Percentiles rank a stretch among this genome's conserved stretches.
Evolutionary conservation across 2,888 invertebrate genomes (phyloP).

Genomic region (Leucania comma): DNA sequence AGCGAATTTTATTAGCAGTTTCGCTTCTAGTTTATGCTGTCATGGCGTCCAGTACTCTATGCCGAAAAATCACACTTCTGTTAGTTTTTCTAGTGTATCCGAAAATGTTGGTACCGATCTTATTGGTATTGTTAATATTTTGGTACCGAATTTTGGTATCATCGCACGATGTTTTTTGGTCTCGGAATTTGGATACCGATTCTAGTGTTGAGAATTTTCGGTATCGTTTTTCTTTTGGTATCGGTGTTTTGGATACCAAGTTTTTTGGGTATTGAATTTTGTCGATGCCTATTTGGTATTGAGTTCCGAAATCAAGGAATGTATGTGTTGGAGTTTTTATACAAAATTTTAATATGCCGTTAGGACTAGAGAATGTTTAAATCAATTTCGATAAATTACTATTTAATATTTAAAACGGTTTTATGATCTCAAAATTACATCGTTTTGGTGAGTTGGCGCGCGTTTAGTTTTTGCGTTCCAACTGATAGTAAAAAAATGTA

Average conservation of each 20-base stretch:
- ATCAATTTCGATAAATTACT: constrained; percentile 21
- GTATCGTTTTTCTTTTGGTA: constrained; percentile 55
- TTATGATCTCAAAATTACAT: constrained; percentile 72
- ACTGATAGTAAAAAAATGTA: constrained; percentile 72
- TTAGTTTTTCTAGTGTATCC: constrained; percentile 19
- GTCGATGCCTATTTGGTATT: constrained; percentile 25
- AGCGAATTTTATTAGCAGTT: background rate
- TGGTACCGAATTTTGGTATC: constrained; percentile 31
- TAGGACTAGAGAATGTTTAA: constrained; percentile 34
- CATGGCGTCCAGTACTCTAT: constrained; percentile 11
- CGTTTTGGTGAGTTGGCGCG: constrained; percentile 76
- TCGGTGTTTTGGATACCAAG: constrained; percentile 48
- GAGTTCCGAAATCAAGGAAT: constrained; percentile 19
- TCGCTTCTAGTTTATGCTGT: background rate
- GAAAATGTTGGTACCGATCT: constrained; percentile 30
- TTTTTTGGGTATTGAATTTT: constrained; percentile 51
- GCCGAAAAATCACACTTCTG: constrained; percentile 50
- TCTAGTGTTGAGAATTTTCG: constrained; percentile 49
- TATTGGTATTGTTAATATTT: constrained; percentile 51
- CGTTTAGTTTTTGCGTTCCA: constrained; percentile 69
- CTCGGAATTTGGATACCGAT: constrained; percentile 39
- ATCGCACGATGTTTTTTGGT: constrained; percentile 29
- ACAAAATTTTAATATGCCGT: constrained; percentile 43
- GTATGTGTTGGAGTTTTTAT: constrained; percentile 22
- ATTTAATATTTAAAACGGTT: constrained; percentile 14